Evolutionary conservation across 2,888 invertebrate genomes (phyloP).

Genomic region (Hanleya hanleyi): DNA sequence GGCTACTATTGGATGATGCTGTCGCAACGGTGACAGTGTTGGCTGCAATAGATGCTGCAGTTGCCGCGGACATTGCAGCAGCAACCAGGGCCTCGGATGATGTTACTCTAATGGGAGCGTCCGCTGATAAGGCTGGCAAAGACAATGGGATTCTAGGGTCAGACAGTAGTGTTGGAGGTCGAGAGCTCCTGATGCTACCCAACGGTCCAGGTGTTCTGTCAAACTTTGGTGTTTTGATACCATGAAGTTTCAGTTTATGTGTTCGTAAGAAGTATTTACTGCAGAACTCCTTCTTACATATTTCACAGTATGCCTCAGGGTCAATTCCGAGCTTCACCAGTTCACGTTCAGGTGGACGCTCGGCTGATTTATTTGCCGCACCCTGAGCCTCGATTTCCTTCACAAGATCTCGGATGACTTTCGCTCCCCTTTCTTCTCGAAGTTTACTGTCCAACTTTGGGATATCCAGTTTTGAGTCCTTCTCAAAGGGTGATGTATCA

Average conservation of each 20-base stretch:
- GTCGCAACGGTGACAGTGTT: background rate
- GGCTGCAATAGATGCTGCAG: background rate
- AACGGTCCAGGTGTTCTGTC: conserved; percentile 21
- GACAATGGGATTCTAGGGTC: background rate
- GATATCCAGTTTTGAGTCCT: conserved; percentile 15
- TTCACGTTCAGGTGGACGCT: conserved; percentile 61
- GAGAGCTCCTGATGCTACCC: conserved; percentile 15
- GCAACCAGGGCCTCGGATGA: conserved; percentile 21
- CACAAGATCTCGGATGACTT: conserved; percentile 15
- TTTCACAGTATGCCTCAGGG: conserved; percentile 73
- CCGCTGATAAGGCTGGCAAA: background rate
- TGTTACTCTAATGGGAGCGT: conserved; percentile 6
- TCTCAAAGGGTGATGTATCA: conserved; percentile 45
- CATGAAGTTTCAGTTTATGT: conserved; percentile 98
- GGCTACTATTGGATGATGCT: background rate
- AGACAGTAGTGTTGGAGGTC: background rate
- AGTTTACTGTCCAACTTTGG: background rate
- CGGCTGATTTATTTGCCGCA: conserved; percentile 28
- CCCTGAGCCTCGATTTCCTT: conserved; percentile 14
- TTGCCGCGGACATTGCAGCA: background rate
- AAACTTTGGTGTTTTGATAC: conserved; percentile 79
- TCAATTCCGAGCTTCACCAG: conserved; percentile 72
- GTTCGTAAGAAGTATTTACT: conserved; percentile 98
- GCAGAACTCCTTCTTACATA: conserved; percentile 98
- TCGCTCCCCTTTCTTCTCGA: conserved; percentile 29